phyloP scores from a whole-genome alignment of 2,113 vertebrate genomes.

The Chitala chitala region DNA sequence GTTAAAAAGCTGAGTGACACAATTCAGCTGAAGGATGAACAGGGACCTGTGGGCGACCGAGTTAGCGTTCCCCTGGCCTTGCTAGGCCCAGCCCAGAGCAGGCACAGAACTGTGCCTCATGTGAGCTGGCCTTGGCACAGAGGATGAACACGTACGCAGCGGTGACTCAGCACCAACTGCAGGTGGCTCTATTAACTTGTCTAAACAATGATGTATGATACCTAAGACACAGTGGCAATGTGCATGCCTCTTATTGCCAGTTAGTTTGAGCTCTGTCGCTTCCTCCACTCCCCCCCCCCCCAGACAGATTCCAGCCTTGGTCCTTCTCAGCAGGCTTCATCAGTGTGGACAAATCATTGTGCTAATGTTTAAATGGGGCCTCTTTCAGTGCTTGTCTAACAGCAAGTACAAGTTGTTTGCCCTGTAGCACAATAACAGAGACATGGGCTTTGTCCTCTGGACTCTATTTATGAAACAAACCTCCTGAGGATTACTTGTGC shows the following conservation, averaged over 20 bases:
- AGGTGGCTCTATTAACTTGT: conserved; percentile 14
- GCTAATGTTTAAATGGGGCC: neutral
- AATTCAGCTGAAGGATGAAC: neutral
- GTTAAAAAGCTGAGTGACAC: neutral
- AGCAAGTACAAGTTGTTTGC: neutral
- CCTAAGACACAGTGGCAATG: neutral
- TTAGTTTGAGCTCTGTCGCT: neutral
- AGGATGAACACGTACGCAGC: neutral
- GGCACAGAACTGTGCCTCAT: neutral
- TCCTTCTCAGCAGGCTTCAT: neutral
- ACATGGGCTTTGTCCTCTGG: neutral
- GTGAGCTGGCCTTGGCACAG: neutral
- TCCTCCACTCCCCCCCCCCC: neutral
- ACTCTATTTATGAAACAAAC: neutral
- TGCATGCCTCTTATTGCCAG: neutral
- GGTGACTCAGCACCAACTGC: neutral
- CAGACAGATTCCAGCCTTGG: neutral
- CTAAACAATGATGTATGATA: conserved; percentile 7
- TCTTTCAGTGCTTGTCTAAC: neutral
- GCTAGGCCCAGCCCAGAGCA: neutral
- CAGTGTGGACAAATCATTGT: neutral
- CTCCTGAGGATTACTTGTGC: neutral
- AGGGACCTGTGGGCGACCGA: neutral
- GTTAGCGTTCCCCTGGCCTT: neutral
- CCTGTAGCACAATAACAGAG: neutral